These are phyloP conservation scores for Plodia interpunctella DNA, from an alignment of 1,140 invertebrate genomes.

Conservation along the genomic window DNA sequence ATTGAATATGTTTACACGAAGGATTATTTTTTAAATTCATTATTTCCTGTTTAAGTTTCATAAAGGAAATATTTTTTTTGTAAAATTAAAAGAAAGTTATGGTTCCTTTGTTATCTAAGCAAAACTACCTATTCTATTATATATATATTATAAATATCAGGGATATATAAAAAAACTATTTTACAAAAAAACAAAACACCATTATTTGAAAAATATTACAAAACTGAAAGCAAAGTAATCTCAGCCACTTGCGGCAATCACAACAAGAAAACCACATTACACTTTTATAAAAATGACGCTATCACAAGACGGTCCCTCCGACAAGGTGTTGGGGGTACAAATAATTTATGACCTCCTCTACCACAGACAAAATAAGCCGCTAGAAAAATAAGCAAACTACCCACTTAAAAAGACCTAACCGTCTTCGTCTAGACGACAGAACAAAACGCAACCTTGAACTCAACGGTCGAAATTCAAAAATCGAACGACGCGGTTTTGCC, in stretches of 20 bases:
- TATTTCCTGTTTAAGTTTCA: too few species aligned
- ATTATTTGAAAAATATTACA: background rate
- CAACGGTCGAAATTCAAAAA: slow-evolving; percentile 46
- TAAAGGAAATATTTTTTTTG: too few species aligned
- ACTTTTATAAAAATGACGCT: slow-evolving; percentile 74
- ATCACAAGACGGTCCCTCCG: slow-evolving; percentile 46
- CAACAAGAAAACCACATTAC: slow-evolving; percentile 68
- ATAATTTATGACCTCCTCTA: slow-evolving; percentile 67
- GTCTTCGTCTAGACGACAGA: slow-evolving; percentile 9
- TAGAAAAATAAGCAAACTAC: slow-evolving; percentile 74
- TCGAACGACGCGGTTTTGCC: slow-evolving; percentile 37
- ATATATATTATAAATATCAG: too few species aligned
- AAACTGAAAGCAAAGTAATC: background rate
- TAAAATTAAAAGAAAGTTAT: too few species aligned
- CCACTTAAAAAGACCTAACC: slow-evolving; percentile 56
- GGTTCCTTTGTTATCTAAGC: too few species aligned
- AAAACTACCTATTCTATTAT: too few species aligned
- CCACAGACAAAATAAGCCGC: slow-evolving; percentile 68
- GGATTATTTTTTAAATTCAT: too few species aligned
- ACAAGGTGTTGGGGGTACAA: slow-evolving; percentile 66
- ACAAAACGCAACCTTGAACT: slow-evolving; percentile 43
- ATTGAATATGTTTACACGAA: too few species aligned
- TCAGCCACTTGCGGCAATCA: slow-evolving; percentile 48
- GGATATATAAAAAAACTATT: too few species aligned
- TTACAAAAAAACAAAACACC: too few species aligned